These are phyloP conservation scores for Oophaga sylvatica DNA, from an alignment of 2,797 vertebrate genomes.

Conservation along the genomic window DNA sequence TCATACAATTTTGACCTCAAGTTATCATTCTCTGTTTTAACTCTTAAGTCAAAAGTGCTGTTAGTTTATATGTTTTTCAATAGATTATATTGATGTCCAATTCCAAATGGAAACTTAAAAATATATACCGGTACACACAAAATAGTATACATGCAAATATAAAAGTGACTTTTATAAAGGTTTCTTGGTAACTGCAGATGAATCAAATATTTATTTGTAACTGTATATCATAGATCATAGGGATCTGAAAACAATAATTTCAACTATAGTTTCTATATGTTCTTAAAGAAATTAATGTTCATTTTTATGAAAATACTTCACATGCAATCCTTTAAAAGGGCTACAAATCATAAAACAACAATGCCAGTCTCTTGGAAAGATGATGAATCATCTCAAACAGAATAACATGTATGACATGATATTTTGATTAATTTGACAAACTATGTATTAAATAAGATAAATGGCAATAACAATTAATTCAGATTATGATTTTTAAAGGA, in stretches of 20 bases:
- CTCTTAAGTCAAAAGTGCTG: neutral
- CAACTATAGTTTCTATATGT: neutral
- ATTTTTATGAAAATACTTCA: neutral
- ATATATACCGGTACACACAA: neutral
- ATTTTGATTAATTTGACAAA: neutral
- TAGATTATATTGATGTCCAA: neutral
- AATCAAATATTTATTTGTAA: neutral
- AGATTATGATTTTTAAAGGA: neutral
- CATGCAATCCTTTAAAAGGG: neutral
- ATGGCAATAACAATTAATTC: neutral
- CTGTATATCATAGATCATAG: neutral
- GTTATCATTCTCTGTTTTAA: neutral
- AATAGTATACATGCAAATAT: neutral
- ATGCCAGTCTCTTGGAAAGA: neutral
- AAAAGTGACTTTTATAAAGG: neutral
- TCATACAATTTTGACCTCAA: constrained; percentile 7
- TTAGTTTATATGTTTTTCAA: neutral
- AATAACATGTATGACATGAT: neutral
- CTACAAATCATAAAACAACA: neutral
- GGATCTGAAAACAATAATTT: neutral
- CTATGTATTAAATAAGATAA: constrained; percentile 1
- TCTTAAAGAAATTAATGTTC: neutral
- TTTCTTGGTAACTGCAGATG: neutral
- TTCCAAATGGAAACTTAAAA: neutral
- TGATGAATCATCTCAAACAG: neutral